A percentile compares a stretch with the other conserved stretches of the same genome.
phyloP scores from a whole-genome alignment of 2,797 vertebrate species.

The Sardinella longiceps region DNA sequence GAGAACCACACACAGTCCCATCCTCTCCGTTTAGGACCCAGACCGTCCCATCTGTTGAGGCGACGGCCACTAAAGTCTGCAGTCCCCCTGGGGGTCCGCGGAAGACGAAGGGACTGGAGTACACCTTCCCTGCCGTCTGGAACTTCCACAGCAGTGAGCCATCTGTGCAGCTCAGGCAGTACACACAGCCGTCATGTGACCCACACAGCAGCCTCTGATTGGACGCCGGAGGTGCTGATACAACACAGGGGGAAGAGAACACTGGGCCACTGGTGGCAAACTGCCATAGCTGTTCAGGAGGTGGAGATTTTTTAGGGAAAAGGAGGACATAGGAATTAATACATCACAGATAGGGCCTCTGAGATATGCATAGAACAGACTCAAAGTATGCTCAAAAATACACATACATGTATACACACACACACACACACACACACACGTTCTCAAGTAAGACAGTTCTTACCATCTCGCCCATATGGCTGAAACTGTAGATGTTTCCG shows the following conservation, averaged over 20 bases:
- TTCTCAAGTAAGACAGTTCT: slow-evolving; percentile 35
- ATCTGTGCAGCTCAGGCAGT: slow-evolving; percentile 78
- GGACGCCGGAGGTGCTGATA: slow-evolving; percentile 61
- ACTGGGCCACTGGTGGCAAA: slow-evolving; percentile 84
- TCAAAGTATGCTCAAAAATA: not conserved
- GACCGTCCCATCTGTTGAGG: slow-evolving; percentile 88
- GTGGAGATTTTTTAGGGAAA: not conserved
- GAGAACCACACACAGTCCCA: slow-evolving; percentile 68
- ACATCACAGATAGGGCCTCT: not conserved
- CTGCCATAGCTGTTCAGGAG: slow-evolving; percentile 83
- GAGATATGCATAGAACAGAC: not conserved
- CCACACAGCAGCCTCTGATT: slow-evolving; percentile 80
- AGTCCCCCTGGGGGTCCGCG: slow-evolving; percentile 55
- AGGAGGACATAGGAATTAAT: not conserved
- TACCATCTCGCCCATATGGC: slow-evolving; percentile 83
- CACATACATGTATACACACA: not conserved
- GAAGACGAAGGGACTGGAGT: slow-evolving; percentile 86
- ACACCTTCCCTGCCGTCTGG: slow-evolving; percentile 83
- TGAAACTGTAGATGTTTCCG: slow-evolving; percentile 83
- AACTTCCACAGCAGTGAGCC: slow-evolving; percentile 88
- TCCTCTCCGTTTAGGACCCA: slow-evolving; percentile 84
- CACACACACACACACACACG: too few species aligned
- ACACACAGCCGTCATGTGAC: slow-evolving; percentile 87
- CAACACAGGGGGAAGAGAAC: slow-evolving; percentile 90
- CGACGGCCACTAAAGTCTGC: slow-evolving; percentile 74